Percentiles rank a stretch among this genome's conserved stretches.
These are phyloP conservation scores for Timema podura DNA, from an alignment of 2,888 invertebrate genomes.

Conservation along the genomic window DNA sequence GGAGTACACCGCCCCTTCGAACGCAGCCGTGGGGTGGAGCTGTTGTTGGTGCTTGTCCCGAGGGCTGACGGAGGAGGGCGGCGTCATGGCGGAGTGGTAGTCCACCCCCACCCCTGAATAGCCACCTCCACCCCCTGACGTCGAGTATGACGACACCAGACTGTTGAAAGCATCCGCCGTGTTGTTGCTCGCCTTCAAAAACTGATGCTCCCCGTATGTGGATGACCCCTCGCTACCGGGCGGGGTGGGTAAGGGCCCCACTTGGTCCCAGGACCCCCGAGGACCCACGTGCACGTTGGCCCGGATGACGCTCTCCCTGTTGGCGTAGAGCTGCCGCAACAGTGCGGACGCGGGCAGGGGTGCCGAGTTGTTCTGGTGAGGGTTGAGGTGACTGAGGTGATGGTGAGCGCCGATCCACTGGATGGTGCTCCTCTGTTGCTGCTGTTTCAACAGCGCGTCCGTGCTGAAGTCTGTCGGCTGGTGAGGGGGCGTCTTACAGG, in stretches of 20 bases:
- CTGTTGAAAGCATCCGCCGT: constrained; percentile 55
- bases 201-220: constrained; percentile 64
- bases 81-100: constrained; percentile 93
- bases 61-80: constrained; percentile 95
- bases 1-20: constrained; percentile 34
- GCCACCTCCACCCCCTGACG: constrained; percentile 38
- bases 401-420: constrained; percentile 91
- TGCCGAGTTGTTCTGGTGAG: constrained; percentile 49
- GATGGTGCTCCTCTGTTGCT: constrained; percentile 75
- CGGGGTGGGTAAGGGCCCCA: constrained; percentile 78
- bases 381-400: constrained; percentile 55
- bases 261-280: constrained; percentile 55
- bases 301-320: constrained; percentile 90
- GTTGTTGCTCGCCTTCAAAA: constrained; percentile 41
- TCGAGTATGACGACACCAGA: constrained; percentile 53
- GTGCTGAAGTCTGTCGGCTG: constrained; percentile 85
- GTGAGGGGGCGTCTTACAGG: constrained; percentile 51
- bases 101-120: constrained; percentile 57
- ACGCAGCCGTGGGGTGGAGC: constrained; percentile 42
- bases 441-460: constrained; percentile 76
- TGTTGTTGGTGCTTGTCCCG: constrained; percentile 75
- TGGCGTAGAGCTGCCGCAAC: constrained; percentile 84
- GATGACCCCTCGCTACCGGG: constrained; percentile 81
- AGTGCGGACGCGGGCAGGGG: constrained; percentile 83
- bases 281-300: constrained; percentile 63